Evolutionary conservation across 1,140 invertebrate species (phyloP).

Genomic region (Tetranychus urticae): DNA sequence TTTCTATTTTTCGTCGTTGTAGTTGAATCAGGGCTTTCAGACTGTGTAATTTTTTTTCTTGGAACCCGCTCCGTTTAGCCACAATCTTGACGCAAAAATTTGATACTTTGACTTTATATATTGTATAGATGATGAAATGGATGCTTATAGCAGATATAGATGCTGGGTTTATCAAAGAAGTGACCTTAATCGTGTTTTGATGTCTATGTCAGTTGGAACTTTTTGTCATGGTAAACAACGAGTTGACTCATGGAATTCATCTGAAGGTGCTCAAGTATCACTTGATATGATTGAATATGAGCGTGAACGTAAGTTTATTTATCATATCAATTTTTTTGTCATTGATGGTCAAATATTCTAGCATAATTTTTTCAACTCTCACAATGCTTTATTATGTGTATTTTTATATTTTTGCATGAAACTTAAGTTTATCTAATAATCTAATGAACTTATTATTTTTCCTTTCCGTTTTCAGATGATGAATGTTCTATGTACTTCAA

Average conservation of each 20-base stretch:
- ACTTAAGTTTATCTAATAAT: too few relatives aligned
- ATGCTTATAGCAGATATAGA: constrained; percentile 80
- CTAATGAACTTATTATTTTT: too few relatives aligned
- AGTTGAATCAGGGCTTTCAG: too few relatives aligned
- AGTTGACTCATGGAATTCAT: constrained; percentile 59
- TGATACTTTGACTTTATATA: too few relatives aligned
- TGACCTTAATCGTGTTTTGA: constrained; percentile 64
- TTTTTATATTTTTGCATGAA: too few relatives aligned
- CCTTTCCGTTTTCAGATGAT: constrained; percentile 32
- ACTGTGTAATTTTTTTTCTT: too few relatives aligned
- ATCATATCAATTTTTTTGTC: background rate
- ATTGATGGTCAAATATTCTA: background rate
- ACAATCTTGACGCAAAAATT: too few relatives aligned
- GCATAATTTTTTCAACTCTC: background rate
- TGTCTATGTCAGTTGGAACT: constrained; percentile 71
- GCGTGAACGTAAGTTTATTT: constrained; percentile 38
- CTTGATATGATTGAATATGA: constrained; percentile 76
- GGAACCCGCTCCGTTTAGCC: too few relatives aligned
- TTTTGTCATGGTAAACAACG: constrained; percentile 74
- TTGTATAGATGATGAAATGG: constrained; percentile 78
- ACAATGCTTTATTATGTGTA: too few relatives aligned
- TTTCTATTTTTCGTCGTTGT: too few relatives aligned
- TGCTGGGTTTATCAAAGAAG: constrained; percentile 92
- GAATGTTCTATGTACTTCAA: constrained; percentile 86
- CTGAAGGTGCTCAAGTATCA: constrained; percentile 68